A percentile compares a stretch with the other conserved stretches of the same genome.
Conservation (phyloP, 2,888 invertebrate genomes). For the Synanthedon tipuliformis region DNA sequence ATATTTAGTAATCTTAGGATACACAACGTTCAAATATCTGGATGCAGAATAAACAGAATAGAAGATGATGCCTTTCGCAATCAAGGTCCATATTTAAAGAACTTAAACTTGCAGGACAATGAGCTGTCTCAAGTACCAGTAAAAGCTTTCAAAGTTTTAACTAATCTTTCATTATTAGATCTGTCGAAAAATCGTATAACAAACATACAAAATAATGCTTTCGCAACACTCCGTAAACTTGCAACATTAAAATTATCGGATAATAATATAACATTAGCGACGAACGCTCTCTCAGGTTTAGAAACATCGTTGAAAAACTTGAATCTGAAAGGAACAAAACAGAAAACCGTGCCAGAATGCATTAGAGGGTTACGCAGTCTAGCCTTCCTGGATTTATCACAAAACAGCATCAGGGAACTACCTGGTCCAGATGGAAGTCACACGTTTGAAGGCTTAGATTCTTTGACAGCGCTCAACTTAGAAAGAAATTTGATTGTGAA, state of each 20-base stretch:
- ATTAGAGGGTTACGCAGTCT: conserved; percentile 81
- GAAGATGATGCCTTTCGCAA: conserved; percentile 83
- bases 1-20: conserved; percentile 78
- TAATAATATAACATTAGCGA: conserved; percentile 82
- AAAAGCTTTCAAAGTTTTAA: conserved; percentile 75
- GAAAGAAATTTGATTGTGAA: conserved; percentile 88
- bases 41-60: conserved; percentile 80
- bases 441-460: conserved; percentile 81
- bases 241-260: conserved; percentile 88
- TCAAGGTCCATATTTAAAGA: conserved; percentile 83
- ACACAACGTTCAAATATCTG: conserved; percentile 86
- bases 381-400: conserved; percentile 90
- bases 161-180: conserved; percentile 82
- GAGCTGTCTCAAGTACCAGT: conserved; percentile 83
- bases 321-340: conserved; percentile 88
- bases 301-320: conserved; percentile 87
- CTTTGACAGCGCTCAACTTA: conserved; percentile 87
- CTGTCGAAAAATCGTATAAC: conserved; percentile 85
- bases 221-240: conserved; percentile 77
- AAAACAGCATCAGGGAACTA: conserved; percentile 86
- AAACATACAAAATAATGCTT: conserved; percentile 79
- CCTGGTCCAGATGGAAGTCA: conserved; percentile 76
- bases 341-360: conserved; percentile 83
- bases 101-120: conserved; percentile 88
- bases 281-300: conserved; percentile 80